Evolutionary conservation across 2,797 vertebrate species (phyloP).

Genomic region (Stomatorhinus walkeri): DNA sequence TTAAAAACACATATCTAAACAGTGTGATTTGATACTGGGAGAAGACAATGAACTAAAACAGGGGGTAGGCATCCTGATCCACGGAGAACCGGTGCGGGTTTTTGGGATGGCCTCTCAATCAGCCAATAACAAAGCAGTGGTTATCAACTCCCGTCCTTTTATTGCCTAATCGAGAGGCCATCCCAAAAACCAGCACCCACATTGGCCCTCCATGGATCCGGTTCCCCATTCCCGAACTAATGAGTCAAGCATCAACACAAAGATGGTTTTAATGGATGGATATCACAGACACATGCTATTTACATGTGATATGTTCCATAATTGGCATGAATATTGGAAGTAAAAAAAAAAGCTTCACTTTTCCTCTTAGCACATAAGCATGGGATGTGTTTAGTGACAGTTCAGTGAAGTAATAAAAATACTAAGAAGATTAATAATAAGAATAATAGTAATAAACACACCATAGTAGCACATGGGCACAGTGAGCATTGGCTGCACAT

Average conservation of each 20-base stretch:
- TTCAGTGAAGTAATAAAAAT: background rate
- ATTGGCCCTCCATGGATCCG: background rate
- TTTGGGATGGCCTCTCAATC: background rate
- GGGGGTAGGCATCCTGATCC: background rate
- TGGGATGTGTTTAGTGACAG: background rate
- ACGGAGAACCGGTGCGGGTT: background rate
- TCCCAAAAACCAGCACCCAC: background rate
- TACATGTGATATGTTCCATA: background rate
- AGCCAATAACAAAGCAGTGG: background rate
- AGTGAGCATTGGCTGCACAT: slow-evolving; percentile 12
- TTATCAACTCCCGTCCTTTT: background rate
- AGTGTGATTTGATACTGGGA: background rate
- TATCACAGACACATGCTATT: background rate
- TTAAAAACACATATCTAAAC: background rate
- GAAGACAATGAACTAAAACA: background rate
- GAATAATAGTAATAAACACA: background rate
- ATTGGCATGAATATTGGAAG: background rate
- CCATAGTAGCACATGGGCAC: background rate
- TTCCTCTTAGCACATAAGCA: background rate
- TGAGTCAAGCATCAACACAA: background rate
- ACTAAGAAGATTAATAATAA: background rate
- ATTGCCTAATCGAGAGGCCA: background rate
- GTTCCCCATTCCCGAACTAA: background rate
- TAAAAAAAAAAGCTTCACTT: background rate
- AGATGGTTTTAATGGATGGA: background rate